phyloP scores from a whole-genome alignment of 2,113 vertebrate genomes.

The Ptilonorhynchus violaceus region DNA sequence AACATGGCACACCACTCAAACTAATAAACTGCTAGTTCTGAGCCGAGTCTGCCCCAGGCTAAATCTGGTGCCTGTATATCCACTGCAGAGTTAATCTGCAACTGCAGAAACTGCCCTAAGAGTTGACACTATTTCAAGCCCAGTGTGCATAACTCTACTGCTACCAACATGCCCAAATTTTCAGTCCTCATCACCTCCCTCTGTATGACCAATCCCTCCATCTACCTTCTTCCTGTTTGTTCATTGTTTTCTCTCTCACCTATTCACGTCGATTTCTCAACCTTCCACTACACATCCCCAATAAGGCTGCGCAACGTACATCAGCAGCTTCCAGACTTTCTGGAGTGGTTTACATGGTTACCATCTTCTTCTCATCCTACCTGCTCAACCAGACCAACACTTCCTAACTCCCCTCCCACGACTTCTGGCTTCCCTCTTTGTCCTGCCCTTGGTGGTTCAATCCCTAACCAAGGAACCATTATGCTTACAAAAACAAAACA shows the following conservation, averaged over 20 bases:
- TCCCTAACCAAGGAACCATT: background rate
- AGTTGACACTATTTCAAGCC: background rate
- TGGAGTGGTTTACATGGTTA: background rate
- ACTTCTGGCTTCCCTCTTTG: background rate
- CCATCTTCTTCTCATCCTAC: background rate
- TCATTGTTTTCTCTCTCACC: background rate
- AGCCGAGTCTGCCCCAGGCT: slow-evolving; percentile 3
- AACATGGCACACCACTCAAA: slow-evolving; percentile 48
- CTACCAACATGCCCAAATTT: background rate
- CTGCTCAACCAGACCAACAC: background rate
- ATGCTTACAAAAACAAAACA: background rate
- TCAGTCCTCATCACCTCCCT: background rate
- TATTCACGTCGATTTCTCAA: background rate
- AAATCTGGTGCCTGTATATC: slow-evolving; percentile 4
- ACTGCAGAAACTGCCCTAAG: background rate
- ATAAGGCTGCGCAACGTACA: background rate
- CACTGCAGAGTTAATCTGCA: background rate
- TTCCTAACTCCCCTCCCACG: background rate
- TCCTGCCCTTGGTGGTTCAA: background rate
- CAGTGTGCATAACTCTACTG: background rate
- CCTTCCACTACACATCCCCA: background rate
- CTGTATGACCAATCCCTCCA: background rate
- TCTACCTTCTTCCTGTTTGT: background rate
- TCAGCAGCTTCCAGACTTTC: background rate
- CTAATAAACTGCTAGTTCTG: slow-evolving; percentile 44